A percentile compares a stretch with the other conserved stretches of the same genome.
Evolutionary conservation across 1,140 invertebrate species (phyloP).

Genomic region (Formica selysi): DNA sequence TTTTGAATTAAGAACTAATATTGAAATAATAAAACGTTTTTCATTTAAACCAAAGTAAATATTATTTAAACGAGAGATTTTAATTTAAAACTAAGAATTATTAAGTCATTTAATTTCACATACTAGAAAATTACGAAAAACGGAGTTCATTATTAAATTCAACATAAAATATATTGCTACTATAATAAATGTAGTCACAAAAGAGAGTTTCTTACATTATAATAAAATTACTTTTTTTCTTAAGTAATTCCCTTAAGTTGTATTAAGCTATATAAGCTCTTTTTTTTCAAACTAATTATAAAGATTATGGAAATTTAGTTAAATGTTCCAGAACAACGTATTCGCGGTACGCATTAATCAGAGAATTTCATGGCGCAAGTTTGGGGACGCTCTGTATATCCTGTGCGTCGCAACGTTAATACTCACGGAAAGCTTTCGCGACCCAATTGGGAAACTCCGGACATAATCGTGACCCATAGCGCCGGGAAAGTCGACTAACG

Average conservation of each 20-base stretch:
- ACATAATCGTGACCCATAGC: slow-evolving; percentile 66
- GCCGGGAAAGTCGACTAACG: slow-evolving; percentile 66
- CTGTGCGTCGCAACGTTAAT: slow-evolving; percentile 63
- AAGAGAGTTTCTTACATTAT: background rate
- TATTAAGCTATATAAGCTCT: background rate
- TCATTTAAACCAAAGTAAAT: background rate
- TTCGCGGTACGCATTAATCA: slow-evolving; percentile 33
- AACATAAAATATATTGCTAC: background rate
- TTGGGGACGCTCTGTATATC: slow-evolving; percentile 24
- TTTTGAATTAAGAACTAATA: background rate
- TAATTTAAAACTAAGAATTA: background rate
- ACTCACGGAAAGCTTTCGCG: slow-evolving; percentile 66
- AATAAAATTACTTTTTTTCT: background rate
- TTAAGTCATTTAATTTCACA: background rate
- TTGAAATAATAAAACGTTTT: background rate
- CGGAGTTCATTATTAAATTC: background rate
- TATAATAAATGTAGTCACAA: background rate
- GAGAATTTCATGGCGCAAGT: slow-evolving; percentile 41
- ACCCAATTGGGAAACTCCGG: slow-evolving; percentile 72
- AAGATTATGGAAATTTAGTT: slow-evolving; percentile 6
- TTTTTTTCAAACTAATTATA: background rate
- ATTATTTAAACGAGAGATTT: slow-evolving; percentile 7
- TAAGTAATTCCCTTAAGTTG: slow-evolving; percentile 18
- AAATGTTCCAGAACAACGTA: slow-evolving; percentile 10
- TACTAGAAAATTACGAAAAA: background rate